phyloP scores from a whole-genome alignment of 2,888 invertebrate species.

The Sminthurinus aureus region DNA sequence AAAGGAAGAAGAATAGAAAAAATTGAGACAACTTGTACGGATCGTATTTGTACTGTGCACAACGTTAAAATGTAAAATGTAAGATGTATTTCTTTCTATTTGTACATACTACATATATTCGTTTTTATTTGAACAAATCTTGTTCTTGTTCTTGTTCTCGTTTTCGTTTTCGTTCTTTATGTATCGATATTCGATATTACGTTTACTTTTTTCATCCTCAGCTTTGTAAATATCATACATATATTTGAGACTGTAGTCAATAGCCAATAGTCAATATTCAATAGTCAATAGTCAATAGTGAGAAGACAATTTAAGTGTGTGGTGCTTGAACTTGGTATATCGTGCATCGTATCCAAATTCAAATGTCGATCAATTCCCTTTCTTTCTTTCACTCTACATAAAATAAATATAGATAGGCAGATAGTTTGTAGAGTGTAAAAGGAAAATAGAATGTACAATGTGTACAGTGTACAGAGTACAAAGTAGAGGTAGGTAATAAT shows the following conservation, averaged over 20 bases:
- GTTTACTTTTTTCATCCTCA: neutral
- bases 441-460: neutral
- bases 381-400: neutral
- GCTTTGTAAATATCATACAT: neutral
- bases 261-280: no score
- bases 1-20: no score
- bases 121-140: neutral
- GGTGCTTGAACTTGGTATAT: neutral
- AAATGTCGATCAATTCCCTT: neutral
- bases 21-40: no score
- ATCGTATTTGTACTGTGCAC: no score
- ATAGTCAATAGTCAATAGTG: neutral
- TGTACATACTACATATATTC: neutral
- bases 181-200: no score
- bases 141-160: neutral
- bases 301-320: neutral
- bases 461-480: no score
- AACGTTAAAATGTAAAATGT: no score
- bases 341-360: no score
- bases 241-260: no score
- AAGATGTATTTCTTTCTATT: neutral
- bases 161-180: neutral
- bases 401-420: no score
- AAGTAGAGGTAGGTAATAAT: no score
- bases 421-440: neutral